A percentile compares a stretch with the other conserved stretches of the same genome.
phyloP scores from a whole-genome alignment of 35 echinoderm and acorn worm genomes.

The Ophiothrix spiculata region DNA sequence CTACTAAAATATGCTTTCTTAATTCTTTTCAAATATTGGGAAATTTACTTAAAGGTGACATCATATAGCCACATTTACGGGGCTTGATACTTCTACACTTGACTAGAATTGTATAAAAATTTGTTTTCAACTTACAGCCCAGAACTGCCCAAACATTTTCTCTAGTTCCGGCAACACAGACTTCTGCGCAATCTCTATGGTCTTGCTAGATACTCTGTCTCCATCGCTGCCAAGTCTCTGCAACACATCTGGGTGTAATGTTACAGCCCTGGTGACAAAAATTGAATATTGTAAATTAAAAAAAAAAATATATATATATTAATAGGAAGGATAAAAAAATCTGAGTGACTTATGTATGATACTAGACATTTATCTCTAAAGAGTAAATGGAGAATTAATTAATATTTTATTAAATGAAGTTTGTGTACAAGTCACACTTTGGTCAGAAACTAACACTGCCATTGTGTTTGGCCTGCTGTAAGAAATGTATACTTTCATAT shows the following conservation, averaged over 20 bases:
- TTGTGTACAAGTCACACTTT: no score
- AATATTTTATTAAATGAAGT: no score
- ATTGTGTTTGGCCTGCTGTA: no score
- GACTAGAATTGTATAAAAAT: background rate
- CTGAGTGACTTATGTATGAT: no score
- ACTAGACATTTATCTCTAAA: no score
- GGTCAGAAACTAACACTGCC: no score
- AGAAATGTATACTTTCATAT: no score
- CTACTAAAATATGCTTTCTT: no score
- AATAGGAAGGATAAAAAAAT: no score
- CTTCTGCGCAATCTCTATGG: conserved; percentile 69
- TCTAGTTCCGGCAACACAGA: conserved; percentile 62
- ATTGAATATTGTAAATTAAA: no score
- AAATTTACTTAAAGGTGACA: background rate
- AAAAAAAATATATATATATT: no score
- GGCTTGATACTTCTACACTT: background rate
- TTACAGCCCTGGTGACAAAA: conserved; percentile 49
- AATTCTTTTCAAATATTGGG: background rate
- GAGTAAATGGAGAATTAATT: no score
- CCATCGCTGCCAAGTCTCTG: conserved; percentile 58
- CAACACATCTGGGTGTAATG: conserved; percentile 70
- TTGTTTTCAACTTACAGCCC: conserved; percentile 81
- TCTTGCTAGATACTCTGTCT: conserved; percentile 59
- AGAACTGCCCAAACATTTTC: conserved; percentile 69
- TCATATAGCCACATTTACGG: background rate